Percentiles rank a stretch among this genome's conserved stretches.
Evolutionary conservation across 2,888 invertebrate species (phyloP).

Genomic region (Folsomia manolachei): DNA sequence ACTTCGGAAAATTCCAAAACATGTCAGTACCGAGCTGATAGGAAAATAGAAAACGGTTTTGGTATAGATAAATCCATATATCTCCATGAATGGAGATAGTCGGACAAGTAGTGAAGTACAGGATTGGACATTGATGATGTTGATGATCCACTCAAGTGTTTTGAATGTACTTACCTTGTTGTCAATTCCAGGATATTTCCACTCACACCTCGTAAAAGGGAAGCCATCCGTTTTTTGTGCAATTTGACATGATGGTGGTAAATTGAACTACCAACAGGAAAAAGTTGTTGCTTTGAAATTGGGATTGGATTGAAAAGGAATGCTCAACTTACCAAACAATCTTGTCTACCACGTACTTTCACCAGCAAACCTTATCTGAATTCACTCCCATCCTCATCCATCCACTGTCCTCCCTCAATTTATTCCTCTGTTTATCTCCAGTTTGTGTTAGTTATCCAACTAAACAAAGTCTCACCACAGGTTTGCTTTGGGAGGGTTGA

Average conservation of each 20-base stretch:
- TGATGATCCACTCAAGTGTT: conserved; percentile 13
- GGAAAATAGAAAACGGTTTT: not conserved
- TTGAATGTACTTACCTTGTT: conserved; percentile 10
- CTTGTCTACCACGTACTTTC: not conserved
- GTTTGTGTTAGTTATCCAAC: conserved; percentile 7
- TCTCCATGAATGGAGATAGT: not conserved
- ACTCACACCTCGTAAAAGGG: not conserved
- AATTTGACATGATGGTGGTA: conserved; percentile 13
- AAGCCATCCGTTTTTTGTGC: conserved; percentile 16
- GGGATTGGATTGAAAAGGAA: not conserved
- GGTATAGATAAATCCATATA: not conserved
- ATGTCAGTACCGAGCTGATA: not conserved
- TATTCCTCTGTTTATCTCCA: conserved; percentile 8
- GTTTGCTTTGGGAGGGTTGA: not conserved
- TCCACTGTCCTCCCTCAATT: not conserved
- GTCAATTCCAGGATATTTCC: conserved; percentile 10
- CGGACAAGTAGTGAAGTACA: not conserved
- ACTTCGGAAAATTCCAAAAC: not conserved
- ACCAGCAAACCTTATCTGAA: not conserved
- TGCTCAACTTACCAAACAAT: not conserved
- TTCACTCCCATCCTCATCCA: not conserved
- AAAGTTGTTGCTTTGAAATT: not conserved
- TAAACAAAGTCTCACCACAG: not conserved
- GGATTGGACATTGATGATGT: not conserved
- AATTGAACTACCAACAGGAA: not conserved